Base-by-base conservation (phyloP, 2,113 vertebrate species). In the Gobius niger region DNA sequence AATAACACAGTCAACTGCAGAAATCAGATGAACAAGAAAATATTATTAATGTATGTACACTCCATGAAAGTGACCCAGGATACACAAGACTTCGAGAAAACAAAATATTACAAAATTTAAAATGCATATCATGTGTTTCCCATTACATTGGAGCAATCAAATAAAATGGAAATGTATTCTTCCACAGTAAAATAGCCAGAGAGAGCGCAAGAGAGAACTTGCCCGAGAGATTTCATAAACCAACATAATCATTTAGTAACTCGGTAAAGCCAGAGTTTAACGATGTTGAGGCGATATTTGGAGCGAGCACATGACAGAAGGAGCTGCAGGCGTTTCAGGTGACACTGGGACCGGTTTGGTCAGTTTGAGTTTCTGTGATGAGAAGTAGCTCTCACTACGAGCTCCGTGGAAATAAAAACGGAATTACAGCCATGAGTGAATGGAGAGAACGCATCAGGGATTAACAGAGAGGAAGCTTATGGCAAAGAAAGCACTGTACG, bases 351-450 rank as follows among this genome's bases (percentile, higher is more conserved):
- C 82, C 9, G 49, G 84, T 83, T 18, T 2, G 64, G 50, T 50
- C 56, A 59, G 80, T 85, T 83, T 72, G 11, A 72, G 67, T 81
- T 82, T 86, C 77, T 67, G 64, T 80, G 44, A 14, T 15, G 10
- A 60, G 40, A 60, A n/a, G 15, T 15, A 4, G 7, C 40, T n/a
- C 15, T 59, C 24, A 59, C 7, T 1, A 15, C 24, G 24, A 34
- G 24, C 5, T 1, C 11, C 2, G 8, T 60, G 52, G 15, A 44
- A 57, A 67, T 42, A 68, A 24, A 0, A 1, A 0, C 15, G 40
- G 24, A 19, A 7, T 62, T 9, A 70, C 44, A 6, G 19, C 47
- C 69, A 53, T 6, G 9, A 34, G 10, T 7, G 19, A 56, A 34
- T 7, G 54, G 54, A 57, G 12, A 40, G 14, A 57, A 57, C 2